Evolutionary conservation across 2,888 invertebrate species (phyloP).

Genomic region (Apotomis betuletana): DNA sequence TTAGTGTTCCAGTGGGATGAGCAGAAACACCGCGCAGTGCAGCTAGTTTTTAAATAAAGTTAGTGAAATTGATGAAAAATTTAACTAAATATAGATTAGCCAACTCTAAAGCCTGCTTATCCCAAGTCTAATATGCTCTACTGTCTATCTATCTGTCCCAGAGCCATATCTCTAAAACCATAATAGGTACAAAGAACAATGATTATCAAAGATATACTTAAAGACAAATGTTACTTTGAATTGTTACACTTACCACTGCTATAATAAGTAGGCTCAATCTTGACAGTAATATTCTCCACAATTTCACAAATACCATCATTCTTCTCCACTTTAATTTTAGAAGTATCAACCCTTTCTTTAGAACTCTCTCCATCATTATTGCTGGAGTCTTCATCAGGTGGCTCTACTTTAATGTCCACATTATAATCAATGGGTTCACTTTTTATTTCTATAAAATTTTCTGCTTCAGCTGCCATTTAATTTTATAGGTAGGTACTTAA

Average conservation of each 20-base stretch:
- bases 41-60: too few relatives aligned
- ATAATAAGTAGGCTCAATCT: slow-evolving; percentile 39
- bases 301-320: not conserved
- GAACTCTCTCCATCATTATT: not conserved
- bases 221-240: too few relatives aligned
- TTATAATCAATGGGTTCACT: slow-evolving; percentile 14
- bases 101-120: too few relatives aligned
- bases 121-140: too few relatives aligned
- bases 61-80: too few relatives aligned
- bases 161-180: too few relatives aligned
- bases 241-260: slow-evolving; percentile 34
- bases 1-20: too few relatives aligned
- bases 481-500: not conserved
- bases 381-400: slow-evolving; percentile 15
- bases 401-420: slow-evolving; percentile 24
- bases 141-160: too few relatives aligned
- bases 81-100: too few relatives aligned
- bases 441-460: slow-evolving; percentile 16
- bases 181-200: too few relatives aligned
- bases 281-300: slow-evolving; percentile 35
- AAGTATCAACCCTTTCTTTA: not conserved
- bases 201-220: too few relatives aligned
- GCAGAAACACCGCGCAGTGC: too few relatives aligned
- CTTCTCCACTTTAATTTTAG: not conserved
- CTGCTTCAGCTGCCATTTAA: slow-evolving; percentile 17